These are phyloP conservation scores for Heliopora coerulea DNA, from an alignment of 92 coral and sea anemone species.

Conservation along the genomic window DNA sequence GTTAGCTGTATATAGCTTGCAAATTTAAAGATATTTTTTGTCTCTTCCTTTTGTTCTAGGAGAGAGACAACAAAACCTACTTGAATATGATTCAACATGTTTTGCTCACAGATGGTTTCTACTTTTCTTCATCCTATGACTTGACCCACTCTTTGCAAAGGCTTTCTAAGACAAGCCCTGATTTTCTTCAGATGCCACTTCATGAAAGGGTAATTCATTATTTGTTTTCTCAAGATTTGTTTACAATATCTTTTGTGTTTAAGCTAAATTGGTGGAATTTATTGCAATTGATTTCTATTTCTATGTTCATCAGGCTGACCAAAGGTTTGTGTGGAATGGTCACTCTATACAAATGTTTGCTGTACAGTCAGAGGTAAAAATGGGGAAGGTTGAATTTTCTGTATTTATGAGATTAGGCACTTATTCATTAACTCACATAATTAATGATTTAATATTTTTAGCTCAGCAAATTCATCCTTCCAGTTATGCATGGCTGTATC, in stretches of 20 bases:
- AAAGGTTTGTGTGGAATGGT: conserved; percentile 94
- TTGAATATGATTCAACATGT: conserved; percentile 81
- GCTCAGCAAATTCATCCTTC: conserved; percentile 93
- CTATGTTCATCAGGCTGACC: conserved; percentile 68
- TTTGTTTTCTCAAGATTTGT: neutral
- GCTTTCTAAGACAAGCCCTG: conserved; percentile 89
- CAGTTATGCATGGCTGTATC: conserved; percentile 99
- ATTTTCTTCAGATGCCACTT: conserved; percentile 92
- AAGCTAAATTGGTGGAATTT: too few species aligned
- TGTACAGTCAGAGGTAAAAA: conserved; percentile 92
- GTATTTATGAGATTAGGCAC: too few species aligned
- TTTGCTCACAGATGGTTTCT: conserved; percentile 90
- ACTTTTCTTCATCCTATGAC: conserved; percentile 92
- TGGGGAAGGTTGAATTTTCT: too few species aligned
- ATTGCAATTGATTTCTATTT: too few species aligned
- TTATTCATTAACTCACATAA: neutral
- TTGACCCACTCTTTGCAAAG: conserved; percentile 93
- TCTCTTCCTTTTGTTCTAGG: conserved; percentile 40
- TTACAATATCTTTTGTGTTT: neutral
- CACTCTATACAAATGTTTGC: conserved; percentile 79
- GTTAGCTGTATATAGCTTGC: too few species aligned
- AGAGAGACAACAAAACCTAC: conserved; percentile 74
- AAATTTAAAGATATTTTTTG: too few species aligned
- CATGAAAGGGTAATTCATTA: conserved; percentile 75
- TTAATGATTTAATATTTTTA: conserved; percentile 43